Conservation (phyloP, 2,113 vertebrate species). For the Gadus chalcogrammus region DNA sequence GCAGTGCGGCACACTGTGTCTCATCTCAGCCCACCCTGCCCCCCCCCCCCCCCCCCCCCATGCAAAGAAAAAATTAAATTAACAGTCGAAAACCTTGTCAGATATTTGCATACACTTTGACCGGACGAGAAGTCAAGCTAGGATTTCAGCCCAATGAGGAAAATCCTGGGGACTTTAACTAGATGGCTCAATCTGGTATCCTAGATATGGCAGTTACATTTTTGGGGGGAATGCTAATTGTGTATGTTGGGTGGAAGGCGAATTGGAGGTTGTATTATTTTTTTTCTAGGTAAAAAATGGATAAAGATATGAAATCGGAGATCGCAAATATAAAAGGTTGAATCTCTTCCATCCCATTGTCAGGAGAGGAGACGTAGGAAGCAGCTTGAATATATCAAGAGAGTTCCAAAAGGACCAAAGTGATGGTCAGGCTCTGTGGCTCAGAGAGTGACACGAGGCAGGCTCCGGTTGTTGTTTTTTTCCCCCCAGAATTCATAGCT, state of each 20-base stretch:
- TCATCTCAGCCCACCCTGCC: slow-evolving; percentile 8
- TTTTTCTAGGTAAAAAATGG: no score
- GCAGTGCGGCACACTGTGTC: not conserved
- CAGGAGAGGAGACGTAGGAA: no score
- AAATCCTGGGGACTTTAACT: not conserved
- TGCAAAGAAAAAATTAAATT: not conserved
- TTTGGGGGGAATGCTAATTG: no score
- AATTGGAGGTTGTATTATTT: no score
- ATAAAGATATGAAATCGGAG: no score
- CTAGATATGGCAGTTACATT: no score
- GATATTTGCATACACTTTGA: no score
- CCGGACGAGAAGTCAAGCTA: no score
- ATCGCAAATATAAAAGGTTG: no score
- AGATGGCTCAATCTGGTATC: not conserved
- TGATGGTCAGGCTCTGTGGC: slow-evolving; percentile 23
- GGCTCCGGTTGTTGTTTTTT: slow-evolving; percentile 6
- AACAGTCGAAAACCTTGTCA: not conserved
- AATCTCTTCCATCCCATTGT: no score
- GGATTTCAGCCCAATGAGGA: not conserved
- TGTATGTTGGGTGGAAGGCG: no score
- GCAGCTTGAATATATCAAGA: slow-evolving; percentile 6
- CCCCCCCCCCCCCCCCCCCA: not conserved
- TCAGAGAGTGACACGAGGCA: slow-evolving; percentile 20
- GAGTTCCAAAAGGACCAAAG: slow-evolving; percentile 30
- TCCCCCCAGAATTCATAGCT: not conserved